phyloP scores from a whole-genome alignment of 2,888 invertebrate species.

The Leptinotarsa haldemani region DNA sequence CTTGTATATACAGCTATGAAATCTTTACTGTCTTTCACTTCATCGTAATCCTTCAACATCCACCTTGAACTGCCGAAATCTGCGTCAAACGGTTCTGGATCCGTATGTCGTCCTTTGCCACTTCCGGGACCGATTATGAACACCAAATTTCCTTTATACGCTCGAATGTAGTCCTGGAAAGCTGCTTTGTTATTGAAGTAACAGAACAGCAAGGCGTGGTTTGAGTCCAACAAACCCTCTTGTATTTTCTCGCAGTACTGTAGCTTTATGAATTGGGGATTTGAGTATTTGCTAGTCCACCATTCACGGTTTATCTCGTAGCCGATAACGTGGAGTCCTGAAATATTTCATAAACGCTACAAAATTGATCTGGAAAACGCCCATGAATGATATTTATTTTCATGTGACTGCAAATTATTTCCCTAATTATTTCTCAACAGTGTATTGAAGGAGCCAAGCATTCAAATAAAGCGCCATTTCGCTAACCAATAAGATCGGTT shows the following conservation, averaged over 20 bases:
- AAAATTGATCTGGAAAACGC: too few relatives aligned
- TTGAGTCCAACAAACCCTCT: constrained; percentile 48
- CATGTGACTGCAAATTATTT: too few relatives aligned
- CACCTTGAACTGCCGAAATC: constrained; percentile 69
- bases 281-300: constrained; percentile 84
- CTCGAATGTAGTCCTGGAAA: constrained; percentile 75
- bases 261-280: constrained; percentile 77
- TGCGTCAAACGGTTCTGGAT: constrained; percentile 76
- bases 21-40: constrained; percentile 74
- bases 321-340: constrained; percentile 70
- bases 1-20: constrained; percentile 74
- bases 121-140: constrained; percentile 81
- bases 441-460: too few relatives aligned
- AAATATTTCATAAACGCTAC: background rate
- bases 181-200: constrained; percentile 82
- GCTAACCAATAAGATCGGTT: too few relatives aligned
- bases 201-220: constrained; percentile 79
- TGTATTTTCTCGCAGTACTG: constrained; percentile 65
- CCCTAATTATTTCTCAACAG: too few relatives aligned
- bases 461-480: too few relatives aligned
- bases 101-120: constrained; percentile 74
- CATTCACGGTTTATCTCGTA: constrained; percentile 83
- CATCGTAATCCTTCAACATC: constrained; percentile 69
- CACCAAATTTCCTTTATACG: constrained; percentile 74
- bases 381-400: too few relatives aligned